Base-by-base conservation (phyloP, 2,797 vertebrate genomes). In the Enteromius treurensis region DNA sequence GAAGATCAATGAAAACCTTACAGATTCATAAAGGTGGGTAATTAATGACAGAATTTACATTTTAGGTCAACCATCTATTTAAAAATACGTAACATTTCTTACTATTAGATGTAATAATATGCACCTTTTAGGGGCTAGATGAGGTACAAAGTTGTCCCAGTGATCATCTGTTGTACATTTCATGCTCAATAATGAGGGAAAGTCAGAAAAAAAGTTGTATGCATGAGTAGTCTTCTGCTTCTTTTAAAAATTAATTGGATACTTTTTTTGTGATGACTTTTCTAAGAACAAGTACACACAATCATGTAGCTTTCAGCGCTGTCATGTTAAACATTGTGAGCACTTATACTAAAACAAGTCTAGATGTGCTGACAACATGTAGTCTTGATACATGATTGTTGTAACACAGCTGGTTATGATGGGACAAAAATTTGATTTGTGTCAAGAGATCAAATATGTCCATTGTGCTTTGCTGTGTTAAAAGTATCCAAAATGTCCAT, bases 401-500 rank as follows among this genome's bases (percentile, higher is more conserved):
- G 4, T 49, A 49, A 64, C 45, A 73, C 45, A 15, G n/a, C 40
- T 64, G 42, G 58, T 19, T 64, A 19, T 60, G n/a, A 76, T 4
- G 1, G n/a, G n/a, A 26, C 21, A 60, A 10, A 51, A 74, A 74
- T n/a, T 5, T 0, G 7, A 58, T 17, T 37, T 17, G 14, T 62
- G 40, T 77, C 58, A 78, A 34, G 32, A 79, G 62, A 67, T 65
- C 26, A 7, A 15, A 51, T 65, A 19, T 23, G 13, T 65, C 10
- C 9, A 65, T n/a, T 34, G 19, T 65, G 45, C 19, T 13, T 45
- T 65, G 23, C 19, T 5, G 11, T 77, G 19, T 78, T 37, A 58
- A 76, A 76, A 76, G 21, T n/a, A 60, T 40, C 55, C 37, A 26
- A 51, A 77, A 65, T 37, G 26, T 37, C 42, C 76, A 64, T 29